Percentiles rank a stretch among this genome's conserved stretches.
Evolutionary conservation across 1,140 invertebrate genomes (phyloP).

Genomic region (Caenorhabditis elegans): DNA sequence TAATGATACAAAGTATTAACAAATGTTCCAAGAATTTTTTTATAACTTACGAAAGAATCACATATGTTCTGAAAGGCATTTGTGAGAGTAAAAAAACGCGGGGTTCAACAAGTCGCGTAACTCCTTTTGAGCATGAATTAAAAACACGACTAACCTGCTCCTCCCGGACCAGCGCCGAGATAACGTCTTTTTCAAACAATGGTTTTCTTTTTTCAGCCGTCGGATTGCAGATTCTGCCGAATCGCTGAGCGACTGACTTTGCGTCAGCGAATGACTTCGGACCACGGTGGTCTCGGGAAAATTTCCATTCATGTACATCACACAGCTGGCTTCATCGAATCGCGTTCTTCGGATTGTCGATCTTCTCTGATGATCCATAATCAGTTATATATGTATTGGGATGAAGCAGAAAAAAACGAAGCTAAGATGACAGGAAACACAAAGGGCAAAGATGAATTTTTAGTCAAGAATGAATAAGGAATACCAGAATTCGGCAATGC

Average conservation of each 20-base stretch:
- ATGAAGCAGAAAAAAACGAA: not conserved
- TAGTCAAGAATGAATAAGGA: not conserved
- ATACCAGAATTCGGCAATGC: not conserved
- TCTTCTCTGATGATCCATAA: not conserved
- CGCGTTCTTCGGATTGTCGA: not conserved
- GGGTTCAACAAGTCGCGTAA: not conserved
- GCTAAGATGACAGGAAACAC: not conserved
- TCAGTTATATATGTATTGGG: not conserved
- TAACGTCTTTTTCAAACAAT: conserved; percentile 31
- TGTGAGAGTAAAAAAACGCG: not conserved
- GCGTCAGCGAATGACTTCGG: not conserved
- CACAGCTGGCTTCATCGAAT: conserved; percentile 13
- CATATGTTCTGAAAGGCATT: not conserved
- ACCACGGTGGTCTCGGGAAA: conserved; percentile 6
- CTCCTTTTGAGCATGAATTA: not conserved
- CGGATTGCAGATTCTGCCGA: not conserved
- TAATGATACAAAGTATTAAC: too few relatives aligned
- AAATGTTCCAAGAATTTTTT: too few relatives aligned
- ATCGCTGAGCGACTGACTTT: not conserved
- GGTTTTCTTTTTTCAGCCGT: conserved; percentile 28
- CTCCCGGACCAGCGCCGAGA: conserved; percentile 26
- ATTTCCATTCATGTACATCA: conserved; percentile 28
- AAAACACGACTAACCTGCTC: conserved; percentile 23
- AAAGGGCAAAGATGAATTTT: not conserved
- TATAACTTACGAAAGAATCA: not conserved